A percentile compares a stretch with the other conserved stretches of the same genome.
These are phyloP conservation scores for Conomelus anceps DNA, from an alignment of 2,888 invertebrate genomes.

Conservation along the genomic window DNA sequence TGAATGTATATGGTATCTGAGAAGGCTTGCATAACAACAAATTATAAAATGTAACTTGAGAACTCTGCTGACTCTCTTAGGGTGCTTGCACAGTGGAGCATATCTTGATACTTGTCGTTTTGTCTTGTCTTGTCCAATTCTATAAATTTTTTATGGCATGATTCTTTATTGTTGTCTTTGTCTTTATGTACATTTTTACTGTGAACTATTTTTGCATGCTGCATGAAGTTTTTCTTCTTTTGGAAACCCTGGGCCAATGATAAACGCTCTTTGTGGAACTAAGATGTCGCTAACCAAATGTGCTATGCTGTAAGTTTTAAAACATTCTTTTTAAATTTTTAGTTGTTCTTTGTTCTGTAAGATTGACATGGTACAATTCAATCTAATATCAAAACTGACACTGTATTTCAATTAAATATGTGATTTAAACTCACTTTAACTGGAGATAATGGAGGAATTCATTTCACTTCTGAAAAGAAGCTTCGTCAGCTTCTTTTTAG, in stretches of 20 bases:
- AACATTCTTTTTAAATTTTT: neutral
- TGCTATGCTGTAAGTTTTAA: conserved; percentile 15
- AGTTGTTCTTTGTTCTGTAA: too few species aligned
- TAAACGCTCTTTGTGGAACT: conserved; percentile 9
- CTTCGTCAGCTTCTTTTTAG: too few species aligned
- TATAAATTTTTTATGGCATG: neutral
- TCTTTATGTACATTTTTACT: neutral
- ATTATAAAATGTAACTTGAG: neutral
- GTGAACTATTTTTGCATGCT: conserved; percentile 7
- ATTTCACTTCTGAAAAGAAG: too few species aligned
- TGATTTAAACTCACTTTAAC: too few species aligned
- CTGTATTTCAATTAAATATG: too few species aligned
- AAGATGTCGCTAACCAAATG: conserved; percentile 8
- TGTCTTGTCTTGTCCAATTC: too few species aligned
- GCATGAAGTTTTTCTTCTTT: neutral
- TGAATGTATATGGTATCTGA: neutral
- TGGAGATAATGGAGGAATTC: too few species aligned
- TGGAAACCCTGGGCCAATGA: conserved; percentile 8
- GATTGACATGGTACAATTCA: too few species aligned
- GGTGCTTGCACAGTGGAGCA: too few species aligned
- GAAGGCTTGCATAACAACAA: neutral
- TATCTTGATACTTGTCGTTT: too few species aligned
- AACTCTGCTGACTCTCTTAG: neutral
- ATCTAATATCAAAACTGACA: too few species aligned
- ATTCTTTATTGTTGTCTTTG: neutral